Conservation (phyloP, 1,140 invertebrate species). For the Zaprionus lachaisei region DNA sequence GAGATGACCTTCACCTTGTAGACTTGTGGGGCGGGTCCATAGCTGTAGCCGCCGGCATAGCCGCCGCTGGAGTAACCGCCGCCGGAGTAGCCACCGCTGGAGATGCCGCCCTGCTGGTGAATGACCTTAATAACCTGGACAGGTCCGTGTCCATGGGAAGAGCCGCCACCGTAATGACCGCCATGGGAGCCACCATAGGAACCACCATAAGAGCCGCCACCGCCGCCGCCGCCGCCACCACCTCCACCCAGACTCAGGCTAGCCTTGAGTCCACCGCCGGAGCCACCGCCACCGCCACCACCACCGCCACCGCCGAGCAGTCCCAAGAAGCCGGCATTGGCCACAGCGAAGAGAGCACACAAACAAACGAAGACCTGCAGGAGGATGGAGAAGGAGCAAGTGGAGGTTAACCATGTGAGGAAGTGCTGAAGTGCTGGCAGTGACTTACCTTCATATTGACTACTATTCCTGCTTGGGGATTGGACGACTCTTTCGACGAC, state of each 20-base stretch:
- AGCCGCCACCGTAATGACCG: conserved; percentile 24
- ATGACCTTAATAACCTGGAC: conserved; percentile 51
- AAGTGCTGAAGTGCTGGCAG: background rate
- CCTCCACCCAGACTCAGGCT: conserved; percentile 50
- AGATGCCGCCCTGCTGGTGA: conserved; percentile 34
- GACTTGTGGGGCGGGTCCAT: conserved; percentile 63
- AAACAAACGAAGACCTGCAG: conserved; percentile 72
- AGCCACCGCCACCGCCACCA: conserved; percentile 48
- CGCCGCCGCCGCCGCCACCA: conserved; percentile 38
- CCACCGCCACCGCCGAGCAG: conserved; percentile 65
- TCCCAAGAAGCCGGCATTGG: conserved; percentile 73
- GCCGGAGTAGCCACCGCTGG: background rate
- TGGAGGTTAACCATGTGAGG: background rate
- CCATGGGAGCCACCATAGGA: conserved; percentile 31
- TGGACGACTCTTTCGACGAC: conserved; percentile 16
- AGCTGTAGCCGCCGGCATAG: conserved; percentile 54
- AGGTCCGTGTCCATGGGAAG: conserved; percentile 33
- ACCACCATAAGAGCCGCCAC: conserved; percentile 39
- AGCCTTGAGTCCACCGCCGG: conserved; percentile 38
- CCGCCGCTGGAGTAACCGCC: conserved; percentile 41
- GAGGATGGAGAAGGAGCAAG: background rate
- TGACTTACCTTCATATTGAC: conserved; percentile 72
- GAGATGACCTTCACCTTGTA: conserved; percentile 75
- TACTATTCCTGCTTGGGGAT: conserved; percentile 61
- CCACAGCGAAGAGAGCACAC: conserved; percentile 74